Percentiles rank a stretch among this genome's conserved stretches.
phyloP scores from a whole-genome alignment of 30 jellyfish, hydroid and myxozoan species.

The Haliclystus octoradiatus region DNA sequence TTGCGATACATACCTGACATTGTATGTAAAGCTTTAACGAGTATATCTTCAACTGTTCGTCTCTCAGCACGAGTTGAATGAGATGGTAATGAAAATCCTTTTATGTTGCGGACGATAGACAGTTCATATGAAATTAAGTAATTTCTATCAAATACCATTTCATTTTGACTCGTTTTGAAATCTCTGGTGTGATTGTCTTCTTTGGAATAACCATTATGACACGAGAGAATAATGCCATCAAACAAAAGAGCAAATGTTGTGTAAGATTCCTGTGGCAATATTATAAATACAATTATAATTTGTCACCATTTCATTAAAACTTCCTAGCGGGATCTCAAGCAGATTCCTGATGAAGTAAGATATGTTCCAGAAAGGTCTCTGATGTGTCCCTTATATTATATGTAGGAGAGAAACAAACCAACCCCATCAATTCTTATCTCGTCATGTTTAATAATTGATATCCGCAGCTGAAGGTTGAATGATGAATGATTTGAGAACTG shows the following conservation, averaged over 20 bases:
- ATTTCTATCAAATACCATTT: background rate
- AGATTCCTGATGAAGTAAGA: too few species aligned
- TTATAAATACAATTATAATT: too few species aligned
- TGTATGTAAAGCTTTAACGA: background rate
- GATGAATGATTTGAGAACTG: too few species aligned
- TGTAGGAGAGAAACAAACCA: too few species aligned
- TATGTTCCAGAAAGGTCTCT: too few species aligned
- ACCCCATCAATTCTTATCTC: too few species aligned
- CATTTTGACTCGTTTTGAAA: background rate
- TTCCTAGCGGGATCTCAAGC: too few species aligned
- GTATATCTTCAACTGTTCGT: background rate
- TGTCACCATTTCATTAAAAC: too few species aligned
- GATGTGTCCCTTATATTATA: too few species aligned
- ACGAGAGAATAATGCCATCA: constrained; percentile 33
- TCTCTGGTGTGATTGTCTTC: too few species aligned
- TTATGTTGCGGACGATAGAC: background rate
- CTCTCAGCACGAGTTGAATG: background rate
- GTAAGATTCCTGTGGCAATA: constrained; percentile 79
- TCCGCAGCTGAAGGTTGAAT: too few species aligned
- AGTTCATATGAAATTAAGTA: background rate
- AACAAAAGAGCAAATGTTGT: constrained; percentile 38
- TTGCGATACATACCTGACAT: background rate
- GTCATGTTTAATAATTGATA: too few species aligned
- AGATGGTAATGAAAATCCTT: background rate
- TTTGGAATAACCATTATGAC: background rate